Conservation (phyloP, 1,140 invertebrate genomes). For the Drosophila truncata region DNA sequence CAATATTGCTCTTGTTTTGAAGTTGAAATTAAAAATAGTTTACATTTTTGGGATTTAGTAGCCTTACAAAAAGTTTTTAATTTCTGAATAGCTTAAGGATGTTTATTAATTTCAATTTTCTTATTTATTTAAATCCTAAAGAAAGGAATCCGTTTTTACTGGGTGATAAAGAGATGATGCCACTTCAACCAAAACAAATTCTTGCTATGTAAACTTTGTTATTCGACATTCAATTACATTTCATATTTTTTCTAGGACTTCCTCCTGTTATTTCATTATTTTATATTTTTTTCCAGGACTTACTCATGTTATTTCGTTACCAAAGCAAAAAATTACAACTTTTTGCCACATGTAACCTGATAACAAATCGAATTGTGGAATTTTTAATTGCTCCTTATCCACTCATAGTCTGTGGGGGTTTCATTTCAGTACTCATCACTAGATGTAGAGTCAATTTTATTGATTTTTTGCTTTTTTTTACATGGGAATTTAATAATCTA, state of each 20-base stretch:
- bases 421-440: constrained; percentile 23
- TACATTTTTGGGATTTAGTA: too few relatives aligned
- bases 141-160: accelerated
- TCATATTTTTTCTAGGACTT: neutral
- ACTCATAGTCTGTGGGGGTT: constrained; percentile 6
- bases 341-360: constrained; percentile 28
- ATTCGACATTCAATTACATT: neutral
- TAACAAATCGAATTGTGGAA: constrained; percentile 42
- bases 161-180: too few relatives aligned
- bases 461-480: constrained; percentile 79
- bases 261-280: neutral
- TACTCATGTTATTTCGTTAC: neutral
- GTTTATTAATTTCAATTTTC: neutral
- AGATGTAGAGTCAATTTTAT: constrained; percentile 67
- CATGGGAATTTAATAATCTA: constrained; percentile 69
- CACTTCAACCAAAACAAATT: too few relatives aligned
- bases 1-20: neutral
- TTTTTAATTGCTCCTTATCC: constrained; percentile 41
- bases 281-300: neutral
- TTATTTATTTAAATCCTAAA: too few relatives aligned
- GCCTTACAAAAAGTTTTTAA: neutral
- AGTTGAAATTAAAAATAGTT: too few relatives aligned
- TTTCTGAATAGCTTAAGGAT: too few relatives aligned
- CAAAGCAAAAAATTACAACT: neutral
- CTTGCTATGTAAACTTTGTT: neutral